Percentiles rank a stretch among this genome's conserved stretches.
Conservation (phyloP, 2,888 invertebrate genomes). For the Lasioglossum zephyrum region DNA sequence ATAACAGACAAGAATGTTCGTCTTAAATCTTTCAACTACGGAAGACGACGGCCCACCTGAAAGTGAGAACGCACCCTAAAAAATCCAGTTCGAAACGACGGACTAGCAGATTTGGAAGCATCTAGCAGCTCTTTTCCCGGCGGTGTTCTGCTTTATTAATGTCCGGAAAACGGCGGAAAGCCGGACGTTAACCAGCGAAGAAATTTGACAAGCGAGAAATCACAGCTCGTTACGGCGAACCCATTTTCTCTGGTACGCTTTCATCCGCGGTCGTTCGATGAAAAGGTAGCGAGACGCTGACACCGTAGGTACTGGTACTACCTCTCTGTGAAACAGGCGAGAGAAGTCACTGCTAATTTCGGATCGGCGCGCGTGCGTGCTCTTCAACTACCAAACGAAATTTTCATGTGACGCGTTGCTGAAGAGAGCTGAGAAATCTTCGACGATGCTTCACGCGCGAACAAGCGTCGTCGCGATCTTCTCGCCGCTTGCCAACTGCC, state of each 20-base stretch:
- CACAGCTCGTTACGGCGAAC: not conserved
- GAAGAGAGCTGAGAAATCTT: slow-evolving; percentile 49
- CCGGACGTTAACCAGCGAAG: not conserved
- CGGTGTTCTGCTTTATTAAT: not conserved
- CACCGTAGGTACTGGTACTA: not conserved
- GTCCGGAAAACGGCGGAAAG: not conserved
- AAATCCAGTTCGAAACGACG: not conserved
- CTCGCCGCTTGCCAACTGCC: slow-evolving; percentile 57
- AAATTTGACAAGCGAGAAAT: slow-evolving; percentile 12
- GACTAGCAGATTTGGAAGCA: not conserved
- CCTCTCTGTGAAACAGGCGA: not conserved
- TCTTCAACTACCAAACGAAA: not conserved
- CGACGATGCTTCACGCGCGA: slow-evolving; percentile 59
- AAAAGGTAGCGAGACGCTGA: slow-evolving; percentile 2
- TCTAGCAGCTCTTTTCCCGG: not conserved
- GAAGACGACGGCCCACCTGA: not conserved
- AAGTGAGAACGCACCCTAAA: not conserved
- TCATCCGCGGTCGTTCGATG: not conserved
- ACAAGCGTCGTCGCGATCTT: slow-evolving; percentile 41
- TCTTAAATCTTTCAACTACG: not conserved
- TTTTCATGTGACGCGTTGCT: slow-evolving; percentile 34
- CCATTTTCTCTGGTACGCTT: not conserved
- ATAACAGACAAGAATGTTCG: not conserved
- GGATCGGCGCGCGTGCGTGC: not conserved
- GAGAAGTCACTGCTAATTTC: slow-evolving; percentile 7